Evolutionary conservation across 2,113 vertebrate genomes (phyloP), one percentile per base, ranked within the genome.

Genomic region (Apodemus sylvaticus): DNA sequence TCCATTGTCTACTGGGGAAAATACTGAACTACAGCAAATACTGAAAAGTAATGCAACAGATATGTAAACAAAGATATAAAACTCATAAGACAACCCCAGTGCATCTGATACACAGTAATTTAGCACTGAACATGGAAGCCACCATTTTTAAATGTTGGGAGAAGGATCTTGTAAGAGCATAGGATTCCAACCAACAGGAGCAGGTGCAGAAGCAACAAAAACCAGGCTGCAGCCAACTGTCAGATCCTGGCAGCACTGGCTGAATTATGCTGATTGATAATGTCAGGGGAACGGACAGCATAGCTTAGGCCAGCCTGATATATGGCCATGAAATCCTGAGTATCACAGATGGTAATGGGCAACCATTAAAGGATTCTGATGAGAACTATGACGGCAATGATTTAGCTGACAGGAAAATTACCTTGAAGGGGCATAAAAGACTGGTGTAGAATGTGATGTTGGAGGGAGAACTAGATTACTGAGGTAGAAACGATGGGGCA

Each of bases 361-460:
- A 81, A 16, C 71, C 74, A 82, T 62, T 62, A 95, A 0, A 91
- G 94, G 86, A 64, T 93, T 92, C 9, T 70, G 95, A 97, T 95
- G 82, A 96, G 94, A 97, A 82, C 55, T 5, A 45, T 51, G 91
- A 92, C 58, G 90, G 55, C 51, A 36, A 9, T 53, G 74, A 94
- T 95, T 92, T 93, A 82, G 91, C 74, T 87, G 58, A 74, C 55
- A 93, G 93, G 70, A 94, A 95, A 96, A 91, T 94, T 62, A 95
- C 95, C 92, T 93, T 26, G 78, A 91, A 76, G 51, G 82, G 86
- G 48, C 77, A 78, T 81, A 86, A 88, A 93, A 53, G 91, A 62
- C 66, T 7, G 90, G 64, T 58, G 14, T 1, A n/a, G 76, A 92
- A 64, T 24, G 78, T 42, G 91, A 87, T 45, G 91, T 78, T 91